Conservation (phyloP, 2,797 vertebrate genomes). For the Nasua narica region DNA sequence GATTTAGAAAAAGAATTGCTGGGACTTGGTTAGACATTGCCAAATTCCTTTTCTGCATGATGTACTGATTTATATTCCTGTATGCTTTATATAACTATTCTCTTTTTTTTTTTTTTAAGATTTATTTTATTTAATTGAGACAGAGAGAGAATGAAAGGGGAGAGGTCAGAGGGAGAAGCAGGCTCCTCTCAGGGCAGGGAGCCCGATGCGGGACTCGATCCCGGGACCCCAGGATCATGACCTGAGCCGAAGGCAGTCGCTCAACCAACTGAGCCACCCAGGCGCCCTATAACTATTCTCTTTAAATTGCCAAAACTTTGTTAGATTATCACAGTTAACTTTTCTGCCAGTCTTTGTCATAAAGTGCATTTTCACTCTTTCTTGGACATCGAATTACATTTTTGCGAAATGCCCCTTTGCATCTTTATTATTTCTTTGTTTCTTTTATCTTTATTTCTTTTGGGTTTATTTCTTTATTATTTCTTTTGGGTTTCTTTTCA, state of each 20-base stretch:
- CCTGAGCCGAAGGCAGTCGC: too few relatives aligned
- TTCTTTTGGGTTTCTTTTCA: not conserved
- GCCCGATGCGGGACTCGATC: too few relatives aligned
- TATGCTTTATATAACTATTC: not conserved
- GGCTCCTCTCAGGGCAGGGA: too few relatives aligned
- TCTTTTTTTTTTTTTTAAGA: too few relatives aligned
- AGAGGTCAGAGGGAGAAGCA: too few relatives aligned
- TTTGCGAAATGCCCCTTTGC: not conserved
- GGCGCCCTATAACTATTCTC: not conserved
- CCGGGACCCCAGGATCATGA: too few relatives aligned
- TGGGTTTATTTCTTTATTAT: too few relatives aligned
- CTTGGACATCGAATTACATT: not conserved
- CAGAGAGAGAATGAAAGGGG: too few relatives aligned
- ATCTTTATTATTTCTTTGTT: not conserved
- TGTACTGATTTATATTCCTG: not conserved
- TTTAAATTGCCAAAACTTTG: not conserved
- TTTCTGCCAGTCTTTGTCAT: not conserved
- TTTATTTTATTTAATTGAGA: too few relatives aligned
- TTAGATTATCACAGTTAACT: not conserved
- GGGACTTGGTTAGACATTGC: not conserved
- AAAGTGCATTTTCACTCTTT: not conserved
- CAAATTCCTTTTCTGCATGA: not conserved
- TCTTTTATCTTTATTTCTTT: too few relatives aligned
- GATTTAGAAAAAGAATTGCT: not conserved
- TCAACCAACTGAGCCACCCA: too few relatives aligned